Evolutionary conservation across 2,113 vertebrate genomes (phyloP), one percentile per base, ranked within the genome.

Genomic region (Malurus cyaneus): DNA sequence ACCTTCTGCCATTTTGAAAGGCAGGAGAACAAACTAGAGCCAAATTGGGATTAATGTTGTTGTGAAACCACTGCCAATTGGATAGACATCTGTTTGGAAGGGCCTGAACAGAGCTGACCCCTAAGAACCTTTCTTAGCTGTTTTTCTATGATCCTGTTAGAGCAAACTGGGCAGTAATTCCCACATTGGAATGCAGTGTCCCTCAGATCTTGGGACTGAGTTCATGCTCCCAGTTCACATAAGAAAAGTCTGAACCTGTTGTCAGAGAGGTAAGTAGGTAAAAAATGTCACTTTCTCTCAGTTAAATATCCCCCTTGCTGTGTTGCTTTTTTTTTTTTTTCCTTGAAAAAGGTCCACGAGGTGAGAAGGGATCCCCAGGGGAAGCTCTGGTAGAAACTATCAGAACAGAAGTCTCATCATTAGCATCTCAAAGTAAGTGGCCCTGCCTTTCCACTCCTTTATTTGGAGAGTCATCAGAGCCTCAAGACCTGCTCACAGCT

Each of bases 291-390:
- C 41, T 26, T 12, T 65, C 29, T 91, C 12, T 92, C 28, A 19
- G 8, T 78, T 90, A 61, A 17, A 10, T 85, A 80, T 76, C 57
- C 77, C 11, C 3, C 20, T 66, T 72, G 79, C 26, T 47, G 24
- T 28, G 11, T 50, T 47, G 46, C 28, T 17, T 34, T 24, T 34
- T 9, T 39, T 36, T 36, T 23, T 53, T 32, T 36, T 14, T 3
- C 31, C 47, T 70, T 16, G 6, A n/a, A 44, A 85, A 92, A 98
- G 98, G 98, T 93, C 98, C 97, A 5, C 95, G 98, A 41, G 99
- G 98, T 5, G 98, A 97, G 80, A 98, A 94, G 44, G 99, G 99
- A 67, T 97, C 98, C 3, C 91, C 97, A 66, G 98, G 98, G 4
- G 98, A 98, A 90, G 95, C 98, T 2, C 23, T 97, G 53, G 24